These are phyloP conservation scores for Artibeus jamaicensis DNA, from an alignment of 2,797 vertebrate genomes.

Conservation along the genomic window DNA sequence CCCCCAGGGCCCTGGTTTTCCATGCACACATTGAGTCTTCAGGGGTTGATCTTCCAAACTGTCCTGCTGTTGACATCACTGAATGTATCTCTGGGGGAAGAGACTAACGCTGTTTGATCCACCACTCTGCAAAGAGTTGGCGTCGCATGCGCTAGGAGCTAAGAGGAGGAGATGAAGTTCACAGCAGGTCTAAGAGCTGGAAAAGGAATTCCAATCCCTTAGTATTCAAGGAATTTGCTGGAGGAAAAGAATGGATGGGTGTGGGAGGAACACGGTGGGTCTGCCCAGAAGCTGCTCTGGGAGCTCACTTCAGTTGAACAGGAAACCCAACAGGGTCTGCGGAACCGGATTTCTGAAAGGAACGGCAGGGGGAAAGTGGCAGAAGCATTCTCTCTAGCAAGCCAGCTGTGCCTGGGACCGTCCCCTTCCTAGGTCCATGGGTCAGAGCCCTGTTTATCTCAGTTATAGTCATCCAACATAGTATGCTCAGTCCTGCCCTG, in stretches of 20 bases:
- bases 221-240: neutral
- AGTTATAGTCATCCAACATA: neutral
- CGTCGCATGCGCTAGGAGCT: neutral
- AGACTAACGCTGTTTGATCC: neutral
- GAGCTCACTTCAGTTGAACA: neutral
- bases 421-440: neutral
- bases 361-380: slow-evolving; percentile 40
- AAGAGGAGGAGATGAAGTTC: neutral
- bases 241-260: neutral
- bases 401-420: neutral
- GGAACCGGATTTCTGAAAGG: slow-evolving; percentile 56
- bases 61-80: neutral
- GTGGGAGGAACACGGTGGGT: neutral
- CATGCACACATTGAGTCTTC: neutral
- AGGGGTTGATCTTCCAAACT: neutral
- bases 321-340: slow-evolving; percentile 28
- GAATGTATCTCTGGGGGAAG: neutral
- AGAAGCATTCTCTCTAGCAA: neutral
- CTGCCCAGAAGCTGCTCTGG: neutral
- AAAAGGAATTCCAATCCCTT: neutral
- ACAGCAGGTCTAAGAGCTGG: neutral
- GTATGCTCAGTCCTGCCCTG: too few species aligned
- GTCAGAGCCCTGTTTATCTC: neutral
- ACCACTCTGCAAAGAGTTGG: neutral
- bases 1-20: neutral